Evolutionary conservation across 2,888 invertebrate genomes (phyloP).

Genomic region (Lasius fuliginosus): DNA sequence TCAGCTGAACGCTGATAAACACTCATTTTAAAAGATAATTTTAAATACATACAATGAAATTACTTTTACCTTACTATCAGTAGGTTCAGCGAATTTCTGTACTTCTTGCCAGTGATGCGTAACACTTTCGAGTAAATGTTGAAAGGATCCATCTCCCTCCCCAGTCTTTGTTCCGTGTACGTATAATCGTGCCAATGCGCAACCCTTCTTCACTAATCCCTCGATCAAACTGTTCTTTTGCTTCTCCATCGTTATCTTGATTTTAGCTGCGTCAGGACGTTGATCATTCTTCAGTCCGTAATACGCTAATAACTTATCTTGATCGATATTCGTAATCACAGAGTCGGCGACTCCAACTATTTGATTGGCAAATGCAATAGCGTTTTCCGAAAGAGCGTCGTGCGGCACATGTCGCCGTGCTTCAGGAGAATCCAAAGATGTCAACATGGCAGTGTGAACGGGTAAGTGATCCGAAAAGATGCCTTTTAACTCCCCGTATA

Average conservation of each 20-base stretch:
- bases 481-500: slow-evolving; percentile 92
- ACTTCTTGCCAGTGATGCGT: slow-evolving; percentile 90
- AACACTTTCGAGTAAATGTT: slow-evolving; percentile 88
- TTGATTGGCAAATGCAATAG: slow-evolving; percentile 85
- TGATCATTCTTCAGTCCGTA: slow-evolving; percentile 95
- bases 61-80: slow-evolving; percentile 90
- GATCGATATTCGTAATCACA: slow-evolving; percentile 91
- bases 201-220: slow-evolving; percentile 92
- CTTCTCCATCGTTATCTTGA: slow-evolving; percentile 95
- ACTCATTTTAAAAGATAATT: background rate
- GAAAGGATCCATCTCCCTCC: slow-evolving; percentile 81
- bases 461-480: slow-evolving; percentile 92
- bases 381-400: slow-evolving; percentile 82
- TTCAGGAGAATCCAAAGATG: slow-evolving; percentile 90
- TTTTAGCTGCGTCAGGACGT: slow-evolving; percentile 93
- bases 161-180: slow-evolving; percentile 83
- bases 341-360: slow-evolving; percentile 90
- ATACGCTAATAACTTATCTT: slow-evolving; percentile 92
- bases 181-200: slow-evolving; percentile 90
- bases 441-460: slow-evolving; percentile 93
- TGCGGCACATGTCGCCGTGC: slow-evolving; percentile 86
- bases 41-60: background rate
- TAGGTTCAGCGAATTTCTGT: slow-evolving; percentile 93
- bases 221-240: slow-evolving; percentile 94
- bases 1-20: background rate